A percentile compares a stretch with the other conserved stretches of the same genome.
Conservation (phyloP, 2,888 invertebrate genomes). For the Zaprionus bogoriensis region DNA sequence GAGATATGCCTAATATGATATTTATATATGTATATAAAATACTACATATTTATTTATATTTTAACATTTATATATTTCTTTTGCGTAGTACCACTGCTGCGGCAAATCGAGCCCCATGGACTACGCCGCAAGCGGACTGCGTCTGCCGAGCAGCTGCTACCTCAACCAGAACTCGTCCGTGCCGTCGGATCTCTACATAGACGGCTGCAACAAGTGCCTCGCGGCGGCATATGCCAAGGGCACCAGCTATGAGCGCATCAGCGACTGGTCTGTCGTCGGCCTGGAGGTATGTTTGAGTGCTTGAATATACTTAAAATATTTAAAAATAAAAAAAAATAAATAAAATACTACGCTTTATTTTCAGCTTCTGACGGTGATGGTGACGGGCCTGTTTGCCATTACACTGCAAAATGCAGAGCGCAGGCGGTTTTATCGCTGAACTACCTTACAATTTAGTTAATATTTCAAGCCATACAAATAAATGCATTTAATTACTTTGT, state of each 20-base stretch:
- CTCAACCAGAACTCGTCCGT: constrained; percentile 58
- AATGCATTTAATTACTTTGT: not conserved
- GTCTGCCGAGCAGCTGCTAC: constrained; percentile 71
- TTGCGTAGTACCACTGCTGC: constrained; percentile 67
- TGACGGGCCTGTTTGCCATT: constrained; percentile 72
- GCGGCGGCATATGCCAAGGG: constrained; percentile 52
- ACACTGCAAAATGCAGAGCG: constrained; percentile 69
- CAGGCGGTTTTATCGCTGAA: constrained; percentile 62
- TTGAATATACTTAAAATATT: not conserved
- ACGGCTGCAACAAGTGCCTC: constrained; percentile 60
- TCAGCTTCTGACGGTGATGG: constrained; percentile 62
- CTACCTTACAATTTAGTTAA: not conserved
- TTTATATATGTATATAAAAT: too few species aligned
- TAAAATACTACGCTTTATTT: not conserved
- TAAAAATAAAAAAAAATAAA: not conserved
- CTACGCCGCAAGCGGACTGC: constrained; percentile 55
- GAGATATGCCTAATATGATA: too few species aligned
- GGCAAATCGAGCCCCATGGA: constrained; percentile 69
- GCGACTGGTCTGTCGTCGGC: constrained; percentile 74
- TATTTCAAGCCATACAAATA: not conserved
- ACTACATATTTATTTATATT: not conserved
- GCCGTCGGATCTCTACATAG: constrained; percentile 52
- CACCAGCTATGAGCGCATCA: constrained; percentile 68
- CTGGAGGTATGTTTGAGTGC: constrained; percentile 60
- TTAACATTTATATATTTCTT: not conserved